Conservation (phyloP, 2,888 invertebrate species). For the Eupithecia inturbata region DNA sequence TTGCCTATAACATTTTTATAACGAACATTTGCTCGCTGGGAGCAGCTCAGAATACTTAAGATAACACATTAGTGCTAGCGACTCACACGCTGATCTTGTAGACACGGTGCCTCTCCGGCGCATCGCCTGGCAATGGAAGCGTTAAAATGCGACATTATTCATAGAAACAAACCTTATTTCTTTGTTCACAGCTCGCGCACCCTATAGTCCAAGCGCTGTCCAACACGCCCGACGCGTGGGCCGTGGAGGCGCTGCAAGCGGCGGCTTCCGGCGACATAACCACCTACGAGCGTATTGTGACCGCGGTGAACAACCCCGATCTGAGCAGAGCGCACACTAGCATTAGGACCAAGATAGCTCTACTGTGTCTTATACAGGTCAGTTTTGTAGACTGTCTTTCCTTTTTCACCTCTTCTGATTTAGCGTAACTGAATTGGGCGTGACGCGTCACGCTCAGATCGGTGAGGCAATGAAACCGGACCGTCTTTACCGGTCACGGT, state of each 20-base stretch:
- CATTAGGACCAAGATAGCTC: slow-evolving; percentile 95
- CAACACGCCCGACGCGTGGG: slow-evolving; percentile 93
- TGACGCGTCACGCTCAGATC: background rate
- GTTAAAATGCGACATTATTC: too few relatives aligned
- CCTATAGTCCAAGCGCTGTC: slow-evolving; percentile 94
- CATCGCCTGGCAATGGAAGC: too few relatives aligned
- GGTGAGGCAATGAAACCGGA: background rate
- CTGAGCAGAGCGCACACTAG: slow-evolving; percentile 91
- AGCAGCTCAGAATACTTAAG: too few relatives aligned
- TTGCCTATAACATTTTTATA: too few relatives aligned
- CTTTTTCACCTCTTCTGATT: background rate
- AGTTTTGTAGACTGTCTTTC: background rate
- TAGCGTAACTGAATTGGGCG: background rate
- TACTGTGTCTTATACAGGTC: slow-evolving; percentile 83
- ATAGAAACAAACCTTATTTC: background rate
- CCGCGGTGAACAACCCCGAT: slow-evolving; percentile 92
- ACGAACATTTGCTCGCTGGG: too few relatives aligned
- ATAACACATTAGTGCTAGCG: too few relatives aligned
- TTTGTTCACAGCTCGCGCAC: slow-evolving; percentile 90
- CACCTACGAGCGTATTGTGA: slow-evolving; percentile 82
- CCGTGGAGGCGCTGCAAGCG: slow-evolving; percentile 92
- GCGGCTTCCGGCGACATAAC: slow-evolving; percentile 94
- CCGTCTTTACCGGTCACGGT: slow-evolving; percentile 75
- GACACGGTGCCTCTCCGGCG: too few relatives aligned
- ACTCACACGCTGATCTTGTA: too few relatives aligned